Evolutionary conservation across 2,113 vertebrate species (phyloP), one percentile per base, ranked within the genome.

Genomic region (Rattus rattus): DNA sequence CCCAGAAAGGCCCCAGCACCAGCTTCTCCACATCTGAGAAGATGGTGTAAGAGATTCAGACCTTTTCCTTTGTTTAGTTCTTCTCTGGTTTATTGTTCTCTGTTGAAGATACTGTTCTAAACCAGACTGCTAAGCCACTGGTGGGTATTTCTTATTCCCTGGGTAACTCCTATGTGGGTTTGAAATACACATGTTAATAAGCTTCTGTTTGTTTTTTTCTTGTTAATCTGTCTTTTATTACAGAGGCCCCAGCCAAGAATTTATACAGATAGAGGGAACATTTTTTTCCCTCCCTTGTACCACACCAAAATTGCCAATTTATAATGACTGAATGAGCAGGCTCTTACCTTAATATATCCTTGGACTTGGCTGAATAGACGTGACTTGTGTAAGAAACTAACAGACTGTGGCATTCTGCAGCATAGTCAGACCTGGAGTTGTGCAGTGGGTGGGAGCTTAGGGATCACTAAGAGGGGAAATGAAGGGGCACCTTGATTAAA

Each of bases 271-370:
- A n/a, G 76, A 75, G 28, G 54, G 56, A 88, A 83, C 47, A 88
- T 75, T 59, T 63, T 54, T 63, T 54, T 54, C 17, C 59, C 5
- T 52, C 9, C 61, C 33, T 72, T 49, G 43, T 24, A 65, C 39
- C 65, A 89, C 54, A 67, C 75, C 84, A 30, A 59, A 67, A 76
- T 67, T 96, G 76, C 63, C 54, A 61, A 26, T 77, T 59, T 76
- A 94, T 84, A 84, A n/a, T 88, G 63, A 93, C 43, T n/a, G 52
- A 94, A 87, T 92, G 84, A 96, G 36, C 59, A 52, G 73, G 95
- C 26, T 65, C 43, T 72, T 96, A 19, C 56, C 52, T 91, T 72
- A 84, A 91, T 20, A 9, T 85, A 73, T 84, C n/a, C 92, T 90
- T 83, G 80, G 80, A 79, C 88, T 89, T 79, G 79, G 33, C 59